Evolutionary conservation across 2,888 invertebrate genomes (phyloP).

Genomic region (Sphaerophoria rueppellii): DNA sequence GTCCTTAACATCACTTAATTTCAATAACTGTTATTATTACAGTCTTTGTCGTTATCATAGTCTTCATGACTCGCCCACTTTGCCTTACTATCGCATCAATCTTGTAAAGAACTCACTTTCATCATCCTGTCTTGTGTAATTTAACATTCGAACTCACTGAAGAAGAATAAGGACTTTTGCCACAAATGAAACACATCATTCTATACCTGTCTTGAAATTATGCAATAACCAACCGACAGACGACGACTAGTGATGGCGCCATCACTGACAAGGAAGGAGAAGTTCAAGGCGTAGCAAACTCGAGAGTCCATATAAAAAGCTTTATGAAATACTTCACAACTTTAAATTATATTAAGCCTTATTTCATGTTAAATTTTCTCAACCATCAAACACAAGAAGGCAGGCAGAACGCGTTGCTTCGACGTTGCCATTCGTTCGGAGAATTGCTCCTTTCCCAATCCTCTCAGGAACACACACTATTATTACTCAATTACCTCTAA

Average conservation of each 20-base stretch:
- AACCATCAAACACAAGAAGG: conserved; percentile 47
- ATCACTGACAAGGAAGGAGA: too few relatives aligned
- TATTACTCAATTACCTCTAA: conserved; percentile 74
- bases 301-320: conserved; percentile 42
- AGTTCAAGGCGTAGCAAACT: conserved; percentile 20
- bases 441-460: not conserved
- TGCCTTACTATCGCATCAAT: conserved; percentile 37
- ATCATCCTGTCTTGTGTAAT: conserved; percentile 11
- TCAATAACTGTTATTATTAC: conserved; percentile 3
- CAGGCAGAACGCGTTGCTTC: not conserved
- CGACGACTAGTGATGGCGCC: not conserved
- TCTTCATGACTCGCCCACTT: conserved; percentile 38
- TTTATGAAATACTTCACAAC: conserved; percentile 56
- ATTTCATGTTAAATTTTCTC: conserved; percentile 66
- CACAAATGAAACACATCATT: conserved; percentile 27
- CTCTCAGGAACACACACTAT: conserved; percentile 46
- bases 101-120: conserved; percentile 49
- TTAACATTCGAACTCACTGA: conserved; percentile 47
- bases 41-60: conserved; percentile 11
- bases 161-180: conserved; percentile 30
- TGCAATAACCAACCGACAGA: not conserved
- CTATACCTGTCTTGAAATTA: conserved; percentile 57
- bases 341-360: conserved; percentile 72
- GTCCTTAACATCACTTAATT: conserved; percentile 23
- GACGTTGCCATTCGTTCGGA: not conserved